Conservation (phyloP, 2,888 invertebrate genomes). For the Diogma glabrata region DNA sequence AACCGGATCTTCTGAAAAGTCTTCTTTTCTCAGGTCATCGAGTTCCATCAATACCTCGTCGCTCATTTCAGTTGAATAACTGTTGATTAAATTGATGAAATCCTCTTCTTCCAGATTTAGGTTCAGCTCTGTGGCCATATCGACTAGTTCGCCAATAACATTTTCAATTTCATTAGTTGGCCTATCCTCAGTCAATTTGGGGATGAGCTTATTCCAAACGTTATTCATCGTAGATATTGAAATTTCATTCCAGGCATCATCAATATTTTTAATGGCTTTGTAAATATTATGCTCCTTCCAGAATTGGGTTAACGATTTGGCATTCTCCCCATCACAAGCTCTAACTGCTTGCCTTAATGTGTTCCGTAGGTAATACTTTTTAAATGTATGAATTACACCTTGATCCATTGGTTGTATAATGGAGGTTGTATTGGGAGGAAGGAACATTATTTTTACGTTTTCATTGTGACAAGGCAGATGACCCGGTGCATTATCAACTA, state of each 20-base stretch:
- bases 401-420: background rate
- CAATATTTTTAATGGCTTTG: background rate
- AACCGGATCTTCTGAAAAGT: background rate
- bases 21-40: background rate
- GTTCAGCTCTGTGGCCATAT: background rate
- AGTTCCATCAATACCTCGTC: background rate
- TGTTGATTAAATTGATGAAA: background rate
- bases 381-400: background rate
- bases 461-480: background rate
- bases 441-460: background rate
- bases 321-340: background rate
- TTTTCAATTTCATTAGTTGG: background rate
- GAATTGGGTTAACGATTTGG: background rate
- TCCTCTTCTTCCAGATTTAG: background rate
- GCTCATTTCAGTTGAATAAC: conserved; percentile 1
- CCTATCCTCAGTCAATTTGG: background rate
- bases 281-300: background rate
- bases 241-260: background rate
- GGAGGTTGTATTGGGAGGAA: background rate
- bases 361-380: background rate
- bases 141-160: background rate
- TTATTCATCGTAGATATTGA: background rate
- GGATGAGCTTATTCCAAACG: background rate
- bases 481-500: background rate
- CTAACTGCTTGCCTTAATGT: background rate